These are phyloP conservation scores for Cotesia chilonis DNA, from an alignment of 1,140 invertebrate genomes.

Conservation along the genomic window DNA sequence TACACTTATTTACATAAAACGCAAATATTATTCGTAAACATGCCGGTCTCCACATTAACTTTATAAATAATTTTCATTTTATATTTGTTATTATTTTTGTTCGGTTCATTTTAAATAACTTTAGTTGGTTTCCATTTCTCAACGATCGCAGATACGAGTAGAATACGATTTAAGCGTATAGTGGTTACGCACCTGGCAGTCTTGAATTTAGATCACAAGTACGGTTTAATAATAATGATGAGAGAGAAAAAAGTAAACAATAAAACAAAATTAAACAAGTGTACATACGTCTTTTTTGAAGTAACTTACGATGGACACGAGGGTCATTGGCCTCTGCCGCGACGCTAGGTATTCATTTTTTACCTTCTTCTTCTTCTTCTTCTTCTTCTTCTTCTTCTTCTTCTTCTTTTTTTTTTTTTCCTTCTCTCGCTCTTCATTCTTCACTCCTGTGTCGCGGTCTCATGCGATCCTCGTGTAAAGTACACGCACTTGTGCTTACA, in stretches of 20 bases:
- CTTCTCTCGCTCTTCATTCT: not conserved
- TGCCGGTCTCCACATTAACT: not conserved
- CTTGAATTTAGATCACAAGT: not conserved
- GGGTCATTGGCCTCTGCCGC: conserved; percentile 23
- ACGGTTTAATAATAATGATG: conserved; percentile 5
- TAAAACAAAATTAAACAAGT: not conserved
- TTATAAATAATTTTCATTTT: not conserved
- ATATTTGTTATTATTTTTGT: too few species aligned
- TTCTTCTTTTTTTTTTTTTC: not conserved
- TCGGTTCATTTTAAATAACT: too few species aligned
- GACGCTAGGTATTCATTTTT: conserved; percentile 8
- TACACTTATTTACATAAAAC: conserved; percentile 25
- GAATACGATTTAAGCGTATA: not conserved
- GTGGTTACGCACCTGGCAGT: not conserved
- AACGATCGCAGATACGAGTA: not conserved
- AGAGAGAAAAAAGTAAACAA: not conserved
- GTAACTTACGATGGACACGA: not conserved
- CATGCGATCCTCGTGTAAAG: conserved; percentile 4
- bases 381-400: too few species aligned
- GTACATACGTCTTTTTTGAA: not conserved
- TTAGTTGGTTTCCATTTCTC: too few species aligned
- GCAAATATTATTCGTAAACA: conserved; percentile 4
- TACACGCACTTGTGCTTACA: conserved; percentile 1
- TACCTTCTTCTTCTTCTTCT: not conserved
- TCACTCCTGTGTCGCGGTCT: conserved; percentile 15